Base-by-base conservation (phyloP, 2,113 vertebrate species). In the Ginglymostoma cirratum region DNA sequence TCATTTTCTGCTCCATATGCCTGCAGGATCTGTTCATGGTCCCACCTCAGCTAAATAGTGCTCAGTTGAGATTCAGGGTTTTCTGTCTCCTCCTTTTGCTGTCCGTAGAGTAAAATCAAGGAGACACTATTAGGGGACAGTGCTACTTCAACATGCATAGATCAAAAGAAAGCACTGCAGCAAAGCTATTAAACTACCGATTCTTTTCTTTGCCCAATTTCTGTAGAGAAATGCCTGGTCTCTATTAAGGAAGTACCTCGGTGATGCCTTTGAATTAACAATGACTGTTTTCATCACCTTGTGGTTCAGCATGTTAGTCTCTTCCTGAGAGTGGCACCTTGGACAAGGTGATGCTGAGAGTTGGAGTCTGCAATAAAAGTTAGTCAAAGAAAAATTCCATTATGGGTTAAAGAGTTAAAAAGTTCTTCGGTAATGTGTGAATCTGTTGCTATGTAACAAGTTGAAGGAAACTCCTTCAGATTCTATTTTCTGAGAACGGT, bases 391-490 rank as follows among this genome's bases (percentile, higher is more conserved):
- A 66, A 61, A n/a, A 92, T 5, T n/a, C 17, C 55, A 67, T 21
- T n/a, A 19, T 52, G 69, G 94, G 94, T 95, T 95, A 70, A 95
- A 95, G 94, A 95, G 94, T 95, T 95, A 95, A 95, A 92, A 92
- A 52, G 42, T 95, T 76, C 38, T 72, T 95, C 45, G 69, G 94
- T 95, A 95, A 95, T 95, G 38, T 52, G 24, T 76, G 69, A 95
- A 95, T 72, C 69, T 95, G 94, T 95, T 95, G 94, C 94, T 95
- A 95, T 95, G 94, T 95, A 72, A 95, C 94, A 95, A 95, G 69
- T 1, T 76, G 94, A 30, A 45, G 66, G 94, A 95, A 48, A 94
- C n/a, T 30, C 42, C 42, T 95, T 76, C 94, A 95, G 48, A 70
- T 52, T 95, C 66, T 72, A 48, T 95, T 72, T 95, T 48, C 69